Evolutionary conservation across 1,140 invertebrate genomes (phyloP), one percentile per base, ranked within the genome.

Genomic region (Papilio helenus): DNA sequence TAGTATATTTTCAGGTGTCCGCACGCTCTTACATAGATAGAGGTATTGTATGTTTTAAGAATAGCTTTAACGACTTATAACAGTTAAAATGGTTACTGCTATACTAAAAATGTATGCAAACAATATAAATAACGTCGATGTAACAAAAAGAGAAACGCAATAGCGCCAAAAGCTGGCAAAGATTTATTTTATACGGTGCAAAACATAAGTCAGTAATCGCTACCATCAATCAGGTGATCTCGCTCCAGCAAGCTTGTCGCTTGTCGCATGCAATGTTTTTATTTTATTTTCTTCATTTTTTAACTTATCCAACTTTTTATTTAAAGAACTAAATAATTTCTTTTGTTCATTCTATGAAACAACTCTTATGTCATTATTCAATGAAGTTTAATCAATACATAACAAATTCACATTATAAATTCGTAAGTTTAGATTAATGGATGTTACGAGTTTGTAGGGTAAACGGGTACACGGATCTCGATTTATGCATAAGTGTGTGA

Each of bases 181-280:
- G 42, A 74, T 74, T 46, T 74, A 74, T 74, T 74, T 74, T n/a
- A 46, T 74, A 74, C 72, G 72, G 72, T 74, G 39, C 72, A 74
- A 74, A 74, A 74, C 72, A 74, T 74, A 74, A 74, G 72, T 74
- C 72, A 74, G 39, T 74, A 74, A 74, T 74, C 72, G 72, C 39
- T 74, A 51, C 20, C 44, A 74, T 74, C 72, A 74, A 74, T 74
- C 72, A 74, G 72, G 72, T 74, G 39, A 74, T 74, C 39, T 44
- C 72, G 72, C n/a, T 20, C 72, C n/a, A 42, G 72, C 72, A 16
- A 44, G n/a, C 72, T 74, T 74, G 72, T 74, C 72, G 20, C 20
- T 44, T 44, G 42, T 74, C 72, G 72, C 42, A 46, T 49, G 72
- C 72, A 23, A 16, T 7, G 71, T 72, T 44, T 72, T 72, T 42